These are phyloP conservation scores for Urocynchramus pylzowi DNA, from an alignment of 2,113 vertebrate species.

Conservation along the genomic window DNA sequence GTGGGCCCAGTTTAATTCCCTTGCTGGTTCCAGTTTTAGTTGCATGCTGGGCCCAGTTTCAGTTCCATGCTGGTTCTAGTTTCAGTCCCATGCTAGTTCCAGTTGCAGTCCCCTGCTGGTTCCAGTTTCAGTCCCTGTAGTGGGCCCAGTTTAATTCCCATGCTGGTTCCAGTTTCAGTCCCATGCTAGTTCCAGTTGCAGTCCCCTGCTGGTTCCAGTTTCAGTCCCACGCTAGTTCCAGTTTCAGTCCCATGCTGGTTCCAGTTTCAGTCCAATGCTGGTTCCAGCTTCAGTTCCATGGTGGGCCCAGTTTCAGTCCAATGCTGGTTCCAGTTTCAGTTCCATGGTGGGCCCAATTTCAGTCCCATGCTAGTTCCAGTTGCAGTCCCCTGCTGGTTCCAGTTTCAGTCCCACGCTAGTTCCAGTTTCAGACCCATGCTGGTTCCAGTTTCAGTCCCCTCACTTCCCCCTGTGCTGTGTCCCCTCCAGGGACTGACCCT, in stretches of 20 bases:
- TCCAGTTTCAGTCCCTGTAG: fast-evolving
- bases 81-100: fast-evolving
- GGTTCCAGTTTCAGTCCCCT: neutral
- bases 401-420: neutral
- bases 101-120: neutral
- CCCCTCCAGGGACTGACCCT: neutral
- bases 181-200: neutral
- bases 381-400: neutral
- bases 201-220: fast-evolving
- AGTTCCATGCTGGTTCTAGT: fast-evolving
- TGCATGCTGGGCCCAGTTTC: fast-evolving
- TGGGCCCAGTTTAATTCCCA: fast-evolving
- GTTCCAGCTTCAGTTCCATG: no score
- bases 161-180: fast-evolving
- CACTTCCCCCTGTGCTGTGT: no score
- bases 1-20: fast-evolving
- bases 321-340: no score
- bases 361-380: neutral
- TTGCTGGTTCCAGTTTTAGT: fast-evolving
- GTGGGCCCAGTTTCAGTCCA: neutral
- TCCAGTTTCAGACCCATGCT: neutral
- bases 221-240: neutral
- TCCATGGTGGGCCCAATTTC: neutral
- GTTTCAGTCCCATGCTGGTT: fast-evolving
- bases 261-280: neutral